A percentile compares a stretch with the other conserved stretches of the same genome.
Evolutionary conservation across 2,888 invertebrate genomes (phyloP).

Genomic region (Ophonus ardosiacus): DNA sequence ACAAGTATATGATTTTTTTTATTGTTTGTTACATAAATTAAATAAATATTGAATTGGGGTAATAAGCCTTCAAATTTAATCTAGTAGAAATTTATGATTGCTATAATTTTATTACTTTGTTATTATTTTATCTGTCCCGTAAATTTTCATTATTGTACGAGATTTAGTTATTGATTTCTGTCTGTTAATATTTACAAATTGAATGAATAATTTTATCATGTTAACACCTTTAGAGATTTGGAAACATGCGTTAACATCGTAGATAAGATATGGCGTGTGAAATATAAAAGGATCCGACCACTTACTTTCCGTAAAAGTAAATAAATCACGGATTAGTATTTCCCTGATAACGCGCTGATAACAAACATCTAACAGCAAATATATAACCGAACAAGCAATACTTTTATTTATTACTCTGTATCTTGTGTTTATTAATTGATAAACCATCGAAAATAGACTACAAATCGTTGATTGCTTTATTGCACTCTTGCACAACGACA

Average conservation of each 20-base stretch:
- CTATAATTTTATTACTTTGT: neutral
- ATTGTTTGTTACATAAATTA: too few species aligned
- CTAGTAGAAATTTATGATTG: neutral
- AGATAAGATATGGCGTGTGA: conserved; percentile 44
- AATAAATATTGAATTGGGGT: too few species aligned
- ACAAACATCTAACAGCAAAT: conserved; percentile 33
- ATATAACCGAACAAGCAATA: neutral
- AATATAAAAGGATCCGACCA: conserved; percentile 51
- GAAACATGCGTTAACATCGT: conserved; percentile 34
- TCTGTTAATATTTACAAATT: conserved; percentile 19
- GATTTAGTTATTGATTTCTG: neutral
- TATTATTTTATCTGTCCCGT: neutral
- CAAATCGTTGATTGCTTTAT: conserved; percentile 13
- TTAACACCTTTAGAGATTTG: conserved; percentile 37
- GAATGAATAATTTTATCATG: neutral
- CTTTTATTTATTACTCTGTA: conserved; percentile 29
- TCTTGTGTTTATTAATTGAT: conserved; percentile 39
- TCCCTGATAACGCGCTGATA: conserved; percentile 56
- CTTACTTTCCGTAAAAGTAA: conserved; percentile 50
- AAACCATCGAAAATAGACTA: conserved; percentile 6
- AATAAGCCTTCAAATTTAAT: too few species aligned
- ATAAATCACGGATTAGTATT: conserved; percentile 63
- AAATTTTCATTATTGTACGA: neutral
- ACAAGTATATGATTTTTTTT: too few species aligned
- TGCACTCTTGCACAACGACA: conserved; percentile 26